phyloP scores from a whole-genome alignment of 2,113 vertebrate genomes.

The Hydrolagus affinis region DNA sequence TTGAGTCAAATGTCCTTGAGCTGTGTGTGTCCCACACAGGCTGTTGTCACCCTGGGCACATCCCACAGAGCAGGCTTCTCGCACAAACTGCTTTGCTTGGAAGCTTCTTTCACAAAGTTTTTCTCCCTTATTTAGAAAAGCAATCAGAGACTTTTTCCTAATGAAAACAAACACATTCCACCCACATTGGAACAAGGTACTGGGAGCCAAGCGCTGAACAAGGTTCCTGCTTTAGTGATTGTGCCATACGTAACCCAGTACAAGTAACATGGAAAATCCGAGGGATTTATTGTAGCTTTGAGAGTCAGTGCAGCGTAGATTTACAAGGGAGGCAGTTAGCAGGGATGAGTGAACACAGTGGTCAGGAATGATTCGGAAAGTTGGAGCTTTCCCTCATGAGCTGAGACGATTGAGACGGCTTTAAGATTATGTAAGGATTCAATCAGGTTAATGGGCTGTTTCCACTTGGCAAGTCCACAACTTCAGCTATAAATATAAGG shows the following conservation, averaged over 20 bases:
- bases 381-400: too few relatives aligned
- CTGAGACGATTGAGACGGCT: too few relatives aligned
- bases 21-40: neutral
- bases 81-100: neutral
- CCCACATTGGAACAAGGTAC: conserved; percentile 1
- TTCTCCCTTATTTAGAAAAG: conserved; percentile 28
- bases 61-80: neutral
- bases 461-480: too few relatives aligned
- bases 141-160: neutral
- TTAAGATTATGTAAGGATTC: too few relatives aligned
- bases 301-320: too few relatives aligned
- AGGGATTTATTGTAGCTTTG: too few relatives aligned
- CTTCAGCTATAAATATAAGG: too few relatives aligned
- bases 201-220: neutral
- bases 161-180: conserved; percentile 28
- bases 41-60: neutral
- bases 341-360: too few relatives aligned
- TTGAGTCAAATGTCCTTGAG: neutral
- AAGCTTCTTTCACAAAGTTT: neutral
- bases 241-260: neutral
- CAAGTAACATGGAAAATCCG: too few relatives aligned
- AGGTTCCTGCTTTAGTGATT: neutral
- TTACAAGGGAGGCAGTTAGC: too few relatives aligned
- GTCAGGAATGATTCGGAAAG: too few relatives aligned
- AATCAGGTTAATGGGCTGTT: too few relatives aligned